A percentile compares a stretch with the other conserved stretches of the same genome.
phyloP scores from a whole-genome alignment of 2,113 vertebrate species.

The Cyrtonyx montezumae region DNA sequence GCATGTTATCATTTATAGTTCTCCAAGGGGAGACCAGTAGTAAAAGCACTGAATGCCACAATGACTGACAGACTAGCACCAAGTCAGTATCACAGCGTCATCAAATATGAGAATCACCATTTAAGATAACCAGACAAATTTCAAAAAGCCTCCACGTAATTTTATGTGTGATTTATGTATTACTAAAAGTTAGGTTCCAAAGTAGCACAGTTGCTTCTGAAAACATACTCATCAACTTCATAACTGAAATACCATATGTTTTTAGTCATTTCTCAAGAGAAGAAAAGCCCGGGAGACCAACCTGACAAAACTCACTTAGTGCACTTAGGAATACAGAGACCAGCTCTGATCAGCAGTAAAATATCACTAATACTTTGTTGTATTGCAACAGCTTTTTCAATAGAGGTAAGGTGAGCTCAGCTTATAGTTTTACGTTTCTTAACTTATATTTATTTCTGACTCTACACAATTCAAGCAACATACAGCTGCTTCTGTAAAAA shows the following conservation, averaged over 20 bases:
- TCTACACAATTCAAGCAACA: background rate
- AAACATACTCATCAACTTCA: constrained; percentile 1
- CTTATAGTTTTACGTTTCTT: background rate
- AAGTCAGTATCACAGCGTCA: background rate
- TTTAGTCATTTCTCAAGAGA: constrained; percentile 57
- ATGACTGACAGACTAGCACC: background rate
- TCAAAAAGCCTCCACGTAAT: background rate
- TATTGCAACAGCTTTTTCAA: constrained; percentile 13
- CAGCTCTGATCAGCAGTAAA: background rate
- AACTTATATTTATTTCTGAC: background rate
- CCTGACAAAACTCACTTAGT: constrained; percentile 66
- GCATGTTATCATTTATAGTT: background rate
- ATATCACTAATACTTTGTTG: background rate
- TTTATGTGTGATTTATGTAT: background rate
- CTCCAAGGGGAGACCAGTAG: background rate
- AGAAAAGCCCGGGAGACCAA: constrained; percentile 49
- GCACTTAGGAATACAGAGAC: constrained; percentile 21
- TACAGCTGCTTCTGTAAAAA: background rate
- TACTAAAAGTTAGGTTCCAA: constrained; percentile 1
- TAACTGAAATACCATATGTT: constrained; percentile 49
- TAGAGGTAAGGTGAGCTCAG: background rate
- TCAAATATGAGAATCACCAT: background rate
- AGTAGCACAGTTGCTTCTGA: constrained; percentile 22
- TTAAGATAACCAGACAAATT: constrained; percentile 5
- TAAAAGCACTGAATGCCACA: background rate